Conservation (phyloP, 2,113 vertebrate species). For the Perca schrenkii region DNA sequence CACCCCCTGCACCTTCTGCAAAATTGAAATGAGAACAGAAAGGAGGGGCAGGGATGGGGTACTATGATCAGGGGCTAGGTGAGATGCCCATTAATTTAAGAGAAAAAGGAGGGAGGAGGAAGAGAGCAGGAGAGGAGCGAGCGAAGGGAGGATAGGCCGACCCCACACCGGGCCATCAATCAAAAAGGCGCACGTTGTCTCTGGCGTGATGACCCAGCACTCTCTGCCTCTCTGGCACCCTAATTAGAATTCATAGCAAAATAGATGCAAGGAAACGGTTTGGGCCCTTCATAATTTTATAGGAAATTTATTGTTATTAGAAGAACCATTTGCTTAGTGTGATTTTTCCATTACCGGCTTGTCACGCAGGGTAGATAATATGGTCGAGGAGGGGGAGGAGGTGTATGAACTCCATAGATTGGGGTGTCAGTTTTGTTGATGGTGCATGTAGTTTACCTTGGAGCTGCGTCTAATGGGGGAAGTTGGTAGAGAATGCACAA, state of each 20-base stretch:
- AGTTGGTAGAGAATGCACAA: slow-evolving; percentile 92
- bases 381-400: slow-evolving; percentile 73
- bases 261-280: slow-evolving; percentile 98
- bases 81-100: slow-evolving; percentile 94
- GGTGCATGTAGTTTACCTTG: slow-evolving; percentile 99
- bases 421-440: slow-evolving; percentile 98
- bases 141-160: slow-evolving; percentile 87
- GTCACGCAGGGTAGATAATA: slow-evolving; percentile 98
- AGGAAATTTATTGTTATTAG: slow-evolving; percentile 99
- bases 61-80: slow-evolving; percentile 94
- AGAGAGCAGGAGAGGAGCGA: slow-evolving; percentile 56
- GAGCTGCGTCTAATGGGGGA: slow-evolving; percentile 92
- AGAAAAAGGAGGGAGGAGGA: slow-evolving; percentile 60
- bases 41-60: slow-evolving; percentile 88
- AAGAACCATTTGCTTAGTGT: slow-evolving; percentile 99
- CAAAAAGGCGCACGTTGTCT: slow-evolving; percentile 88
- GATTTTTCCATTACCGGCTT: slow-evolving; percentile 99
- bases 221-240: slow-evolving; percentile 88
- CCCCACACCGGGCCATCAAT: slow-evolving; percentile 92
- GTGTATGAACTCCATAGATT: slow-evolving; percentile 95
- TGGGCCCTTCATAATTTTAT: slow-evolving; percentile 98
- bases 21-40: slow-evolving; percentile 99
- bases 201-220: slow-evolving; percentile 97
- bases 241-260: slow-evolving; percentile 99
- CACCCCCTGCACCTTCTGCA: slow-evolving; percentile 83